Percentiles rank a stretch among this genome's conserved stretches.
These are phyloP conservation scores for Colletes collaris DNA, from an alignment of 2,888 invertebrate species.

Conservation along the genomic window DNA sequence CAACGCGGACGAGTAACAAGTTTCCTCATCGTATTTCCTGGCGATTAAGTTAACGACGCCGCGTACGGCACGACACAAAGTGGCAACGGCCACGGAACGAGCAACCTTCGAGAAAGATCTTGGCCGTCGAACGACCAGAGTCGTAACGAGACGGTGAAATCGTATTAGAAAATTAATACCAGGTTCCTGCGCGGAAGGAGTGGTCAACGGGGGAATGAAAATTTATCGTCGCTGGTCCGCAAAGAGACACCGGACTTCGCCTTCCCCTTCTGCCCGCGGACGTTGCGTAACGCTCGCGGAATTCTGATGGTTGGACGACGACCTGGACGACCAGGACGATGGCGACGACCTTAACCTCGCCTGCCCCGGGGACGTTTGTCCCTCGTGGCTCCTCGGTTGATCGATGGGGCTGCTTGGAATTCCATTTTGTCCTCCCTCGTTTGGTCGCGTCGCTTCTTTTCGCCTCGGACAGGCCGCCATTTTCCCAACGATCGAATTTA, in stretches of 20 bases:
- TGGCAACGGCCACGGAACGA: slow-evolving; percentile 43
- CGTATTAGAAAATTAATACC: slow-evolving; percentile 69
- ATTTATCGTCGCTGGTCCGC: slow-evolving; percentile 73
- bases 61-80: slow-evolving; percentile 53
- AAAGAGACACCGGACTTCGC: slow-evolving; percentile 49
- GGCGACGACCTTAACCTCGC: slow-evolving; percentile 48
- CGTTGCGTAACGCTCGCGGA: slow-evolving; percentile 70
- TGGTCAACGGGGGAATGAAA: slow-evolving; percentile 75
- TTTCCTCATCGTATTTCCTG: slow-evolving; percentile 49
- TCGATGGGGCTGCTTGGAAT: slow-evolving; percentile 34
- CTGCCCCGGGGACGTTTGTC: slow-evolving; percentile 20
- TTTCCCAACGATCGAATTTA: background rate
- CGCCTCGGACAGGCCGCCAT: background rate
- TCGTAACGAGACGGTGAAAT: slow-evolving; percentile 48
- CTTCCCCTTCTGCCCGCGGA: slow-evolving; percentile 31
- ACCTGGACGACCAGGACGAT: slow-evolving; percentile 7
- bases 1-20: slow-evolving; percentile 51
- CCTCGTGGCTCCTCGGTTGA: slow-evolving; percentile 27
- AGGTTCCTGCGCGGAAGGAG: slow-evolving; percentile 73
- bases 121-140: background rate
- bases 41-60: slow-evolving; percentile 56
- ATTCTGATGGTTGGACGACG: slow-evolving; percentile 53
- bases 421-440: slow-evolving; percentile 7
- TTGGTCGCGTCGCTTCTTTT: background rate
- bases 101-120: background rate